Base-by-base conservation (phyloP, 35 echinoderm and acorn worm species). In the Anneissia japonica region DNA sequence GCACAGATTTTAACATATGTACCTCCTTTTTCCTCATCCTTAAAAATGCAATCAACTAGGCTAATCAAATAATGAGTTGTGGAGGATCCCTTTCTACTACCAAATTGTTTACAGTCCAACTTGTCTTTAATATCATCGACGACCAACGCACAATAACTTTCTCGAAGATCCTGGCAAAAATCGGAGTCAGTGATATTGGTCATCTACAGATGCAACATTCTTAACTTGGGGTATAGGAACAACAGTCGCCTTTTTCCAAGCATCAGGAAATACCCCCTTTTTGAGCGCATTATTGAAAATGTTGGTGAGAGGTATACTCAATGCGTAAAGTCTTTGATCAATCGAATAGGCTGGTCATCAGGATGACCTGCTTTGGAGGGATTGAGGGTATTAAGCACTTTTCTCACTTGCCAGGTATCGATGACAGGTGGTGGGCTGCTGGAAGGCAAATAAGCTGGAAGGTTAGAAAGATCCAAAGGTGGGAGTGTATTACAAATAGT, bases 11-110 rank as follows among this genome's bases (percentile, higher is more conserved):
- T 31, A 17, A 39, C 74, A 82, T 64, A 51, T 30, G 46, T 30
- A 31, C 75, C 77, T 12, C 35, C 76, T 80, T 88, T 46, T 14
- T 88, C 86, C 1, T 81, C 12, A 41, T 77, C 76, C 26, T 73
- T 35, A 19, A 81, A 34, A 64, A 80, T 34, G 55, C 31, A 46
- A 26, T 86, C 28, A 19, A 77, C 0, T 0, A 86, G 32, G 34
- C 80, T 76, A 77, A 87, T 43, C 81, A 88, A 77, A 74, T 88
- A 88, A 74, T 88, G 86, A 23, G 9, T 34, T 30, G 55, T 73
- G 31, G 78, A 81, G 41, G 30, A 73, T 34, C 77, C 41, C 55
- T 80, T 82, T 26, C 31, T 37, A 74, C 80, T 87, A 6, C 77
- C 86, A 37, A 88, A 88, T 38, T 73, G 86, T 36, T 82, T 46